Evolutionary conservation across 1,140 invertebrate genomes (phyloP), one percentile per base, ranked within the genome.

Genomic region (Ptiloglossa arizonensis): DNA sequence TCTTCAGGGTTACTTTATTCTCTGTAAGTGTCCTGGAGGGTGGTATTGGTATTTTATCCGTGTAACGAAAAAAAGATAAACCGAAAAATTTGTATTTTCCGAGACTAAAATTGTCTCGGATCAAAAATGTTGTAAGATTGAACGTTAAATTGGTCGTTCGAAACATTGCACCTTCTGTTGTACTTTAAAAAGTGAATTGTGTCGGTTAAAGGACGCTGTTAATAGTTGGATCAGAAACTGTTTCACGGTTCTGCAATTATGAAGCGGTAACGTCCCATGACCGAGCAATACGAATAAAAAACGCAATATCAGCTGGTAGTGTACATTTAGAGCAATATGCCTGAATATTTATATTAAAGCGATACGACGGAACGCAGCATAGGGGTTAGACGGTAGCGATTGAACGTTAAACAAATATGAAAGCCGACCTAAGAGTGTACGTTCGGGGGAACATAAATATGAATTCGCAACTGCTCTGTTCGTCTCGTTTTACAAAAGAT

Each of bases 381-480:
- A 64, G 19, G 59, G 63, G 59, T 81, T 80, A n/a, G n/a, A 60
- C 3, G 13, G 48, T 5, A 8, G 41, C 44, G 32, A 57, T 57
- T 57, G 38, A 48, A 63, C 17, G 27, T 19, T n/a, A 32, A 76
- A 72, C 24, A 52, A 63, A 66, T 72, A 71, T 60, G 38, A 46
- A 70, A 60, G 72, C 24, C 56, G 57, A 52, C 6, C n/a, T 70
- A 59, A 44, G 35, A 8, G 64, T 35, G n/a, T 41, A 38, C 60
- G 64, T 62, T 66, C 75, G 68, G 70, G 44, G 19, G 35, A 69
- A 68, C 70, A 88, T 87, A 82, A 88, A 87, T 88, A 88, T 88
- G 83, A 68, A 88, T 87, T 60, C 41, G 59, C 87, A 87, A 75
- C 77, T 86, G 87, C 50, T 78, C 57, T 76, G 35, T 70, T 59